A percentile compares a stretch with the other conserved stretches of the same genome.
Conservation (phyloP, 2,797 vertebrate species). For the Dendrocincla fuliginosa region DNA sequence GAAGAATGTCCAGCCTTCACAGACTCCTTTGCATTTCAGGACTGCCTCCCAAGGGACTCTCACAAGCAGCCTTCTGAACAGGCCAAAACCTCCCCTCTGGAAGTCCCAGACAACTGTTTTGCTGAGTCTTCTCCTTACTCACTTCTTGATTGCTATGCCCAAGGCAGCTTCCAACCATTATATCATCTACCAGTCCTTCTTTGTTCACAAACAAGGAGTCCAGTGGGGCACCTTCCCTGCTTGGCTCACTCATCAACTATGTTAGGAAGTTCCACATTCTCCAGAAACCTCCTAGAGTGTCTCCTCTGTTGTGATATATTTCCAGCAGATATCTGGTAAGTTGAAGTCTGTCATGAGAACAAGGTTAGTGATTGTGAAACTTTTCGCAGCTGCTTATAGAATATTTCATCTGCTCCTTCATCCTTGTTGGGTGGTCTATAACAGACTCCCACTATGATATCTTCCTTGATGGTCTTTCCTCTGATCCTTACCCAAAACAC, state of each 20-base stretch:
- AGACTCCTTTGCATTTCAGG: background rate
- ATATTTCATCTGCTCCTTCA: background rate
- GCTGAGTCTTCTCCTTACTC: background rate
- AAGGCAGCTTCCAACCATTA: accelerated
- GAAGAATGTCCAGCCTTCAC: background rate
- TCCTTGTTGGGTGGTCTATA: background rate
- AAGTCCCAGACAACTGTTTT: background rate
- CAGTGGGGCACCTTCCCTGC: background rate
- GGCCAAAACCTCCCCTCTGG: background rate
- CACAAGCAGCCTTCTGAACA: background rate
- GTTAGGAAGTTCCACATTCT: background rate
- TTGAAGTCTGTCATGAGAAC: background rate
- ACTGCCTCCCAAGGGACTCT: background rate
- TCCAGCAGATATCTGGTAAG: background rate
- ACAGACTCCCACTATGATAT: background rate
- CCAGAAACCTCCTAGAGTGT: background rate
- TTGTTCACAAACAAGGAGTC: background rate
- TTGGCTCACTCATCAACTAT: background rate
- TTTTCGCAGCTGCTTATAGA: background rate
- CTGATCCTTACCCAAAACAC: background rate
- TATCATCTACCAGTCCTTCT: background rate
- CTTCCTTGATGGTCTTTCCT: background rate
- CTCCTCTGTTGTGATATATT: background rate
- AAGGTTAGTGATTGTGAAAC: background rate
- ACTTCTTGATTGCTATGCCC: background rate